Evolutionary conservation across 2,888 invertebrate genomes (phyloP).

Genomic region (Polyploca ridens): DNA sequence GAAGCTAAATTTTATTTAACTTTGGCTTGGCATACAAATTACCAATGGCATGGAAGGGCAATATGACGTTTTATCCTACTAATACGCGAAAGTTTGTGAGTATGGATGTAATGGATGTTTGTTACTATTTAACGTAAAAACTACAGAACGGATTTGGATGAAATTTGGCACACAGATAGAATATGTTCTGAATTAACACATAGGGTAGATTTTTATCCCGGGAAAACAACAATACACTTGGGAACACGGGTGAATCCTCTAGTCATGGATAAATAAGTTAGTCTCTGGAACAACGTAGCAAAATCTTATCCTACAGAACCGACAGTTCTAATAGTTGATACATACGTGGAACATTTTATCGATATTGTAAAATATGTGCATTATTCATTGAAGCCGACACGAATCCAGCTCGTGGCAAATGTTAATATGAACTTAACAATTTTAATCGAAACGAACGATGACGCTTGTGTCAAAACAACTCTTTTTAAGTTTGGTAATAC

Average conservation of each 20-base stretch:
- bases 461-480: constrained; percentile 10
- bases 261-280: not conserved
- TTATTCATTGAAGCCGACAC: constrained; percentile 13
- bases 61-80: not conserved
- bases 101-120: too few species aligned
- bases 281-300: not conserved
- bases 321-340: not conserved
- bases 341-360: not conserved
- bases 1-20: too few species aligned
- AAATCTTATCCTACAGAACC: not conserved
- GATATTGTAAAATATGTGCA: constrained; percentile 10
- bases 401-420: constrained; percentile 33
- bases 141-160: too few species aligned
- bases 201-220: too few species aligned
- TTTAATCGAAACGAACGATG: constrained; percentile 24
- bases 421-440: constrained; percentile 37
- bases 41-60: not conserved
- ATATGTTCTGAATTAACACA: too few species aligned
- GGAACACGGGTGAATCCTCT: too few species aligned
- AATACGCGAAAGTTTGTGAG: too few species aligned
- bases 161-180: too few species aligned
- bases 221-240: too few species aligned
- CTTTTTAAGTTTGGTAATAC: too few species aligned
- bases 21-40: too few species aligned
- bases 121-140: too few species aligned